phyloP scores from a whole-genome alignment of 2,797 vertebrate species.

The Borostomias antarcticus region DNA sequence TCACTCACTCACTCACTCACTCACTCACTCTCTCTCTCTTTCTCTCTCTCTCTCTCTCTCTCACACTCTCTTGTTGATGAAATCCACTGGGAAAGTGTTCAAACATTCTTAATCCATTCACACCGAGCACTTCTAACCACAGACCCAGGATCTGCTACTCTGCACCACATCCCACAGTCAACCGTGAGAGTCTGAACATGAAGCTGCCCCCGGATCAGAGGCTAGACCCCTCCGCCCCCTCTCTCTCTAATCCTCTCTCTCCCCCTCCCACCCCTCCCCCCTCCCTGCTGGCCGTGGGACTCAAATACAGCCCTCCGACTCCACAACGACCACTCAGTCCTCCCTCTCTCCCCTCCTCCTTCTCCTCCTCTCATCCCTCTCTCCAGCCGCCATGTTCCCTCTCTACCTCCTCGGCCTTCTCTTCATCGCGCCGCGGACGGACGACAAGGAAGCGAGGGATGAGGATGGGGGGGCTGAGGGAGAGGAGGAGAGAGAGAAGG shows the following conservation, averaged over 20 bases:
- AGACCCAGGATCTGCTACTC: neutral
- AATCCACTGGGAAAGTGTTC: neutral
- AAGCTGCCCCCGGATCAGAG: neutral
- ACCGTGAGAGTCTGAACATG: neutral
- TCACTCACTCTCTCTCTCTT: no score
- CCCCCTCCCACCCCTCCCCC: neutral
- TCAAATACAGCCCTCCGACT: accelerated
- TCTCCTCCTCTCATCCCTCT: neutral
- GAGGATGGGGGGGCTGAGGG: neutral
- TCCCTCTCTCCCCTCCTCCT: neutral
- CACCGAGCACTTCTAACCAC: neutral
- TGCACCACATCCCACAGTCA: neutral
- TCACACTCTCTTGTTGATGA: neutral
- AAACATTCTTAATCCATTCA: neutral
- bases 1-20: neutral
- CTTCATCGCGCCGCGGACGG: constrained; percentile 44
- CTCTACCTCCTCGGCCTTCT: constrained; percentile 60
- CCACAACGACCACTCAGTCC: no score
- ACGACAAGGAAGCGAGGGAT: neutral
- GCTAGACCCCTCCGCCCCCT: neutral
- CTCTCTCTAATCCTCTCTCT: neutral
- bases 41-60: neutral
- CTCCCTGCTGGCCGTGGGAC: neutral
- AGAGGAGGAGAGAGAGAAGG: constrained; percentile 36
- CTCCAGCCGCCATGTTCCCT: constrained; percentile 62